These are phyloP conservation scores for Phrynocephalus forsythii DNA, from an alignment of 2,797 vertebrate species.

Conservation along the genomic window DNA sequence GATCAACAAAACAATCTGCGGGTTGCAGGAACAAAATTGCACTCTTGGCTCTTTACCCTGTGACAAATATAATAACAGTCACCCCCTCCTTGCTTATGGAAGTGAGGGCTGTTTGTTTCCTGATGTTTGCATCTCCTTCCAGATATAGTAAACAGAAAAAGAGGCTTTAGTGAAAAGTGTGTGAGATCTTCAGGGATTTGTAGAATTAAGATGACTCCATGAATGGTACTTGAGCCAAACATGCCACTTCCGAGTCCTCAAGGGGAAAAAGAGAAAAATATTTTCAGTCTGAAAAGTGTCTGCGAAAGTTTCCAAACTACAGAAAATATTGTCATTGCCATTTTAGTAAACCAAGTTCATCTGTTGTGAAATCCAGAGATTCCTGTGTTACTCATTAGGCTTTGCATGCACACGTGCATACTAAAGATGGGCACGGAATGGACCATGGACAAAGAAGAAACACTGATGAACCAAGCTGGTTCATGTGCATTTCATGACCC, in stretches of 20 bases:
- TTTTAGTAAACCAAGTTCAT: neutral
- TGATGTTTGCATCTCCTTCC: slow-evolving; percentile 58
- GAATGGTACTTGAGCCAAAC: slow-evolving; percentile 41
- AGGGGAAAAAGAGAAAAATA: neutral
- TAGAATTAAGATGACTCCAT: slow-evolving; percentile 62
- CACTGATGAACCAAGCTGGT: too few species aligned
- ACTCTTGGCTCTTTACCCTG: slow-evolving; percentile 44
- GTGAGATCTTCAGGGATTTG: slow-evolving; percentile 44
- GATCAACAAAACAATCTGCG: slow-evolving; percentile 62
- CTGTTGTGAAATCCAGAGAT: neutral
- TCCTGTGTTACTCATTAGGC: neutral
- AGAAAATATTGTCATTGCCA: neutral
- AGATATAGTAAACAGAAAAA: slow-evolving; percentile 67
- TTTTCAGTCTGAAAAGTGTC: neutral
- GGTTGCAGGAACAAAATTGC: slow-evolving; percentile 56
- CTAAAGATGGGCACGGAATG: too few species aligned
- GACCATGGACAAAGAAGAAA: too few species aligned
- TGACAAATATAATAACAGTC: slow-evolving; percentile 57
- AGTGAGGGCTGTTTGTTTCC: slow-evolving; percentile 52
- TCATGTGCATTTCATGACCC: too few species aligned
- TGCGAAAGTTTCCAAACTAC: neutral
- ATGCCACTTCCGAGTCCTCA: slow-evolving; percentile 33
- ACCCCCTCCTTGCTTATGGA: slow-evolving; percentile 44
- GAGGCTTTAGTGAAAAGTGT: slow-evolving; percentile 55
- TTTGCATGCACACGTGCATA: neutral